Evolutionary conservation across 35 echinoderm and acorn worm genomes (phyloP).

Genomic region (Diadema setosum): DNA sequence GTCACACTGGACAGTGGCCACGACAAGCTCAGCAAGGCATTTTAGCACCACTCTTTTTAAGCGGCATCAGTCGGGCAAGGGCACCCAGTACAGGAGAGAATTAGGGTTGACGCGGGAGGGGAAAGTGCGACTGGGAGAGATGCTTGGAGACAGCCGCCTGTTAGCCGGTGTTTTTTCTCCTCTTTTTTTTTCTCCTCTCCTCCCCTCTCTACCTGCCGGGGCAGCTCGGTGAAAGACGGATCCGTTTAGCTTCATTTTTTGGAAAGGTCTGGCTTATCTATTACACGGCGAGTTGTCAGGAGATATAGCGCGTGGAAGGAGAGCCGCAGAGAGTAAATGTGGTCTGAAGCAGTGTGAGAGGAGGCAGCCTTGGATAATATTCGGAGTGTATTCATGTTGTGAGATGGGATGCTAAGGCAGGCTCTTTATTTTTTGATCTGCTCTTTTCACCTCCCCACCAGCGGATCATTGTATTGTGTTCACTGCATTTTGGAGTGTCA

Average conservation of each 20-base stretch:
- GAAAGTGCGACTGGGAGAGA: no score
- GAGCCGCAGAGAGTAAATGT: neutral
- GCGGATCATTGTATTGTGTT: neutral
- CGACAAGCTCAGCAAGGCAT: no score
- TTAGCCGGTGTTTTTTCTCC: no score
- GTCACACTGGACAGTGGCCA: no score
- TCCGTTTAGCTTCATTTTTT: neutral
- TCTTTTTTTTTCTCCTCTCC: no score
- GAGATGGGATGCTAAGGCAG: neutral
- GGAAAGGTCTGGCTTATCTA: neutral
- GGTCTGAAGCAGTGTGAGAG: neutral
- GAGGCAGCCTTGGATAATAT: neutral
- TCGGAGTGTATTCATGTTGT: neutral
- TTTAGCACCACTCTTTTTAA: no score
- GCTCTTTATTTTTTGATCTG: neutral
- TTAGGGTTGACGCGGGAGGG: no score
- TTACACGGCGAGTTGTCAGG: neutral
- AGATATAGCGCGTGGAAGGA: neutral
- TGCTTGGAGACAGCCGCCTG: no score
- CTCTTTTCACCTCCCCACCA: no score
- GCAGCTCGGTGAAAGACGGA: neutral
- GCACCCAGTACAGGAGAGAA: no score
- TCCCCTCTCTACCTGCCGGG: neutral
- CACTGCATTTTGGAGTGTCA: neutral
- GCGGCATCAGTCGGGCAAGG: no score